Conservation (phyloP, 2,888 invertebrate species). For the Abscondita cerata region DNA sequence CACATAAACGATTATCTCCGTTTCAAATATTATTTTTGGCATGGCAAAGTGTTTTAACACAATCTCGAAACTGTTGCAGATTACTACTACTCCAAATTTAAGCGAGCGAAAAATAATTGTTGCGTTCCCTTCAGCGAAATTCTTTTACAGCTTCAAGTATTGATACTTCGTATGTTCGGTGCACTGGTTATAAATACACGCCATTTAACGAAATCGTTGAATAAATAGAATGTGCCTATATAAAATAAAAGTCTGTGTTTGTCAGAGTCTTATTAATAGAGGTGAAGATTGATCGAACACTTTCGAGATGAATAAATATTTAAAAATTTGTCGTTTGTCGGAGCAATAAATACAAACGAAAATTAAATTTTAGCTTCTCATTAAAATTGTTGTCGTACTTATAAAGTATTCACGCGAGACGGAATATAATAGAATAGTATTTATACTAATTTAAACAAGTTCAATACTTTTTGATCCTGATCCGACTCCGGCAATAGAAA, state of each 20-base stretch:
- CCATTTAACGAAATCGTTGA: background rate
- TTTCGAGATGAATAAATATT: too few relatives aligned
- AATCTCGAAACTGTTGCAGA: constrained; percentile 18
- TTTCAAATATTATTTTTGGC: constrained; percentile 27
- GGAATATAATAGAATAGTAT: background rate
- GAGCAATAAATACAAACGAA: too few relatives aligned
- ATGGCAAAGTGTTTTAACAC: constrained; percentile 18
- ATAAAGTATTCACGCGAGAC: too few relatives aligned
- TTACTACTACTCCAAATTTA: constrained; percentile 27
- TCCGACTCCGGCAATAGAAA: too few relatives aligned
- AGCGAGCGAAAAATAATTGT: constrained; percentile 30
- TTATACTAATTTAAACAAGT: background rate
- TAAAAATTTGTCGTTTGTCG: too few relatives aligned
- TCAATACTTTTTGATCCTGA: too few relatives aligned
- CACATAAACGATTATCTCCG: constrained; percentile 22
- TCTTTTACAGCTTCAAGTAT: constrained; percentile 20
- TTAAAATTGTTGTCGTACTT: too few relatives aligned
- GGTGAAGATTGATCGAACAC: too few relatives aligned
- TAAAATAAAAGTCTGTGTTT: background rate
- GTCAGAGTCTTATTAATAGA: background rate
- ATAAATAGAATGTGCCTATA: background rate
- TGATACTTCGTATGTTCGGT: constrained; percentile 13
- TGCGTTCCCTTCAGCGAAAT: constrained; percentile 22
- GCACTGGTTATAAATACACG: constrained; percentile 13
- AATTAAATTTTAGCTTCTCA: too few relatives aligned